Evolutionary conservation across 2,888 invertebrate genomes (phyloP), one percentile per base, ranked within the genome.

Genomic region (Ichneumoninae sp.): DNA sequence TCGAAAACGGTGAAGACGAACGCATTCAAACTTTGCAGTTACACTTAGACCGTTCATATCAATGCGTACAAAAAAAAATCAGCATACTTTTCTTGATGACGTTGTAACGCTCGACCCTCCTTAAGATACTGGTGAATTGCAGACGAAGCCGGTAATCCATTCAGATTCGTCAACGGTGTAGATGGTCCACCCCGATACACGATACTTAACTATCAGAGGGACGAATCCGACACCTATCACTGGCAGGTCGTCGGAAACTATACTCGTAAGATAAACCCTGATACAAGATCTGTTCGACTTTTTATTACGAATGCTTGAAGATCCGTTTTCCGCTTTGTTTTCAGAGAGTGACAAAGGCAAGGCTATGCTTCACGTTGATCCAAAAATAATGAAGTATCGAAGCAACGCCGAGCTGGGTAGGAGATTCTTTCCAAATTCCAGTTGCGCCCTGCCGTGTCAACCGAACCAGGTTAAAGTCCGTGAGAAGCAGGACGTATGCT

Each of bases 131-230:
- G 76, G 30, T 70, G 60, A 66, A 50, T 90, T 90, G 2, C 90
- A 95, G 95, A 95, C 89, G 94, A 94, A 76, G 93, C 93, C 19
- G 94, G 94, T 1, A 92, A 93, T 80, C 90, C 90, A 13, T 95
- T 95, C 87, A 90, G 92, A 66, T 95, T 95, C 86, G 87, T 93
- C 6, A 90, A 94, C 40, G 92, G 91, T 7, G 94, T 94, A 0
- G 95, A 95, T 81, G 95, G 95, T 0, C 95, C 95, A 2, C 94
- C 95, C 0, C 91, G 95, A 16, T 95, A 95, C 89, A 94, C 94
- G n/a, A 94, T 95, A 80, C 91, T 94, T 57, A 95, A 94, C 89
- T 95, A 94, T 87, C 94, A 94, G 83, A 91, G 90, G 71, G 87
- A 89, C 62, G 52, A 80, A 2, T 87, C 91, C 60, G 92, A 90